Percentiles rank a stretch among this genome's conserved stretches.
Conservation (phyloP, 2,797 vertebrate genomes). For the Acrossocheilus wenchowensis region DNA sequence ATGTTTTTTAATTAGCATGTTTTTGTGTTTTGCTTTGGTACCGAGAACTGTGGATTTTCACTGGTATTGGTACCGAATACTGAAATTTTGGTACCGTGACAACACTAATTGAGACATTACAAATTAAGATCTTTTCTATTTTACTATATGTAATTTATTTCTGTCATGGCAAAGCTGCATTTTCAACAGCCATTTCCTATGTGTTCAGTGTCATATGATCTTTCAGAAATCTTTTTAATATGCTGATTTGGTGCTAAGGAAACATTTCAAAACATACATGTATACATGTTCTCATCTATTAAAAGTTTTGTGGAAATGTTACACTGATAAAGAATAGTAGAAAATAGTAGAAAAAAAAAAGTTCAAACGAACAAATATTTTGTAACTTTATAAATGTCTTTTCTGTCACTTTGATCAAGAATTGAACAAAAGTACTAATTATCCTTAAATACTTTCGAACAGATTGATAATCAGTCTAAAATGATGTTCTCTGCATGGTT, state of each 20-base stretch:
- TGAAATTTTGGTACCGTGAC: too few relatives aligned
- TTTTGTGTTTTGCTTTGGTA: too few relatives aligned
- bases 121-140: neutral
- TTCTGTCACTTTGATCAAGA: neutral
- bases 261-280: neutral
- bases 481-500: neutral
- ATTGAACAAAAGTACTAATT: neutral
- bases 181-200: neutral
- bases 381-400: neutral
- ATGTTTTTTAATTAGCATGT: too few relatives aligned
- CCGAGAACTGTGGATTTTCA: too few relatives aligned
- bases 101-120: neutral
- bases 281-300: neutral
- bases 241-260: neutral
- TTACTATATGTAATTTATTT: neutral
- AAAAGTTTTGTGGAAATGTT: neutral
- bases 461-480: neutral
- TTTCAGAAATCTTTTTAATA: neutral
- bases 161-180: neutral
- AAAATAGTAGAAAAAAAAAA: neutral
- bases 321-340: neutral
- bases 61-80: too few relatives aligned
- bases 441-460: neutral
- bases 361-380: neutral
- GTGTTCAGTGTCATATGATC: neutral